Conservation (phyloP, 2,113 vertebrate species). For the Oncorhynchus kisutch region DNA sequence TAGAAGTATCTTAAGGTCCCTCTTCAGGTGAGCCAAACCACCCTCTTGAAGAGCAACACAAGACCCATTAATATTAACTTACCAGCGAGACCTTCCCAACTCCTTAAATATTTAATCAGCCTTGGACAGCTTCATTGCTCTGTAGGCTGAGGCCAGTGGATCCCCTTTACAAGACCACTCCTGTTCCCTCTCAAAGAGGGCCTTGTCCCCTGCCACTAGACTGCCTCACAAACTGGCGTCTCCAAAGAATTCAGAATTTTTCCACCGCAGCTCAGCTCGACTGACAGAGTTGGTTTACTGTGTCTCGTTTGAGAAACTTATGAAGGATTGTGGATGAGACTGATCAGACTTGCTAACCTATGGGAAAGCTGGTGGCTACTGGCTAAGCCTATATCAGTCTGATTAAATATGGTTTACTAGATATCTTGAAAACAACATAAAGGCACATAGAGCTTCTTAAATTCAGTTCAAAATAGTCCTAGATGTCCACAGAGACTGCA, state of each 20-base stretch:
- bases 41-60: conserved; percentile 58
- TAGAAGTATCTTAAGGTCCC: conserved; percentile 30
- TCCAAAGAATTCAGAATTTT: conserved; percentile 70
- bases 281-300: conserved; percentile 56
- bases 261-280: conserved; percentile 54
- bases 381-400: conserved; percentile 34
- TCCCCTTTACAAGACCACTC: conserved; percentile 73
- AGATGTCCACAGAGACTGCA: background rate
- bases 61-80: conserved; percentile 79
- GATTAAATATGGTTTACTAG: conserved; percentile 1
- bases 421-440: background rate
- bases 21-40: conserved; percentile 48
- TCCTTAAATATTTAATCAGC: conserved; percentile 78
- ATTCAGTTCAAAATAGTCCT: conserved; percentile 24
- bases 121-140: conserved; percentile 72
- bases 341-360: conserved; percentile 18
- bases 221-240: conserved; percentile 72
- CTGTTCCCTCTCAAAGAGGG: conserved; percentile 78
- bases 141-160: conserved; percentile 63
- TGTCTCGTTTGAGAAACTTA: conserved; percentile 42
- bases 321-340: conserved; percentile 35
- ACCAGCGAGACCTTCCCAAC: conserved; percentile 72
- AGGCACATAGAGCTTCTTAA: background rate
- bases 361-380: background rate
- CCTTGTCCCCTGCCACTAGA: conserved; percentile 72